Evolutionary conservation across 2,888 invertebrate species (phyloP).

Genomic region (Antheraea assamensis): DNA sequence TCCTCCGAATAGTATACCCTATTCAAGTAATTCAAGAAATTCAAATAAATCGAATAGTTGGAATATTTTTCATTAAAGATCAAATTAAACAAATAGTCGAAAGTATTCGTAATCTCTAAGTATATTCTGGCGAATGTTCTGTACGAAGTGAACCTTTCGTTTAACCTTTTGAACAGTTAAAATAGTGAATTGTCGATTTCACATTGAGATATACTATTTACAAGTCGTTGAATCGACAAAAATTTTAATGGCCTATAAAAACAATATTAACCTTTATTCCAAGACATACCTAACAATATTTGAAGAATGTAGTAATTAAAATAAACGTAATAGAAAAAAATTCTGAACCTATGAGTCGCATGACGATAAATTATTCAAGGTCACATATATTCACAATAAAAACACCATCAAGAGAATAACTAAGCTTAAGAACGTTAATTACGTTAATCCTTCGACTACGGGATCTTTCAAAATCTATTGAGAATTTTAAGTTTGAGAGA

Average conservation of each 20-base stretch:
- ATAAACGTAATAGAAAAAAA: not conserved
- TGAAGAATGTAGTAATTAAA: not conserved
- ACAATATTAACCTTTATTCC: not conserved
- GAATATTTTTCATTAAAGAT: too few relatives aligned
- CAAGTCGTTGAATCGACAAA: not conserved
- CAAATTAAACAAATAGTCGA: too few relatives aligned
- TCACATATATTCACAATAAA: not conserved
- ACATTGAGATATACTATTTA: not conserved
- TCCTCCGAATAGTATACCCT: too few relatives aligned
- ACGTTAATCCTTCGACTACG: not conserved
- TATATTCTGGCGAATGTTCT: not conserved
- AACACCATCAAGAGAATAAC: not conserved
- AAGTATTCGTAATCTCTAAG: not conserved
- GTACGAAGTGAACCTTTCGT: not conserved
- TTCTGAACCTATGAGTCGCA: not conserved
- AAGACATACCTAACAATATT: not conserved
- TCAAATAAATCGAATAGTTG: too few relatives aligned
- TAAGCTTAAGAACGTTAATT: not conserved
- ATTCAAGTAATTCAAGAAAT: too few relatives aligned
- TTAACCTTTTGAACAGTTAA: not conserved
- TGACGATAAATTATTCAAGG: not conserved
- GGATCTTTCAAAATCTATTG: not conserved
- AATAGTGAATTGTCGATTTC: not conserved
- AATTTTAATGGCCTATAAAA: not conserved
- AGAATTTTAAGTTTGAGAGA: not conserved